phyloP scores from a whole-genome alignment of 2,797 vertebrate species.

The Numenius phaeopus region DNA sequence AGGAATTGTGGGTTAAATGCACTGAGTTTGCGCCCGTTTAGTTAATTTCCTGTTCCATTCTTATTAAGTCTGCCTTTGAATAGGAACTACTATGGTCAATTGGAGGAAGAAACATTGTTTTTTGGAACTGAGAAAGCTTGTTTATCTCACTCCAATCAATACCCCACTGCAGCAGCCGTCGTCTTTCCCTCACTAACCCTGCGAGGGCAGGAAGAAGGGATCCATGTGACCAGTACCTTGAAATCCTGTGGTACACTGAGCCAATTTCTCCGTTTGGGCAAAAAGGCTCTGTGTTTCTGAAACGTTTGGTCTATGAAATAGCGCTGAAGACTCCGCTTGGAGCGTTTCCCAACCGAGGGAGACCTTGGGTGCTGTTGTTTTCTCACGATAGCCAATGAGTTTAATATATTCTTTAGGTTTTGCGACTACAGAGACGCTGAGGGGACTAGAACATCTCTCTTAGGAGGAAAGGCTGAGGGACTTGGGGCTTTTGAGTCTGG shows the following conservation, averaged over 20 bases:
- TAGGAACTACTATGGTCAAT: background rate
- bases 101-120: constrained; percentile 62
- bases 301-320: fast-evolving
- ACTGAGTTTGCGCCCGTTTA: background rate
- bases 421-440: background rate
- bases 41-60: constrained; percentile 55
- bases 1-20: background rate
- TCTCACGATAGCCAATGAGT: fast-evolving
- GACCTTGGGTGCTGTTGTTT: background rate
- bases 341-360: background rate
- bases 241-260: fast-evolving
- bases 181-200: background rate
- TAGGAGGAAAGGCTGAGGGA: too few relatives aligned
- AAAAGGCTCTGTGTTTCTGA: background rate
- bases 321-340: background rate
- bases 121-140: background rate
- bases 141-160: background rate
- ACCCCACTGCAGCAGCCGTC: fast-evolving
- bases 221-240: fast-evolving
- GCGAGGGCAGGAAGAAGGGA: background rate
- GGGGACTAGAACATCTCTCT: too few relatives aligned
- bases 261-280: background rate
- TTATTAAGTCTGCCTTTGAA: background rate
- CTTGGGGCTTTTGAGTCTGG: too few relatives aligned
- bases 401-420: background rate